Evolutionary conservation across 2,888 invertebrate genomes (phyloP).

Genomic region (Eubasilissa splendida): DNA sequence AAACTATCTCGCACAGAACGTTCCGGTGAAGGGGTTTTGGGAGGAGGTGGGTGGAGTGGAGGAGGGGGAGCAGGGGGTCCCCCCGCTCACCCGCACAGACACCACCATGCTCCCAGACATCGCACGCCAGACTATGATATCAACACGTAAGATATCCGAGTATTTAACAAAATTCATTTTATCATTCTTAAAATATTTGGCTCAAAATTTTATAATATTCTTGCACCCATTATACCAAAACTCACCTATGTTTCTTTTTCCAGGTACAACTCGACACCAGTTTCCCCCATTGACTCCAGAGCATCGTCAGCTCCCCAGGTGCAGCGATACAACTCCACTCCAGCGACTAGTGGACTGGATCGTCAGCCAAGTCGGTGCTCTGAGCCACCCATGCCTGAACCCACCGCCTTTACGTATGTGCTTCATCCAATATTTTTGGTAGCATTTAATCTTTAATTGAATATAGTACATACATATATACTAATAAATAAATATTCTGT

Average conservation of each 20-base stretch:
- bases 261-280: slow-evolving; percentile 72
- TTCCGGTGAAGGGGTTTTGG: slow-evolving; percentile 66
- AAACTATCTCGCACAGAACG: slow-evolving; percentile 90
- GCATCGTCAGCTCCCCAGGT: slow-evolving; percentile 65
- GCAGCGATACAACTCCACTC: slow-evolving; percentile 71
- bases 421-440: neutral
- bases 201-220: neutral
- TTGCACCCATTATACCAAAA: neutral
- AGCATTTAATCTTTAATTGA: too few species aligned
- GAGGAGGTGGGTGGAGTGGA: slow-evolving; percentile 47
- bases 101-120: slow-evolving; percentile 71
- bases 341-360: slow-evolving; percentile 61
- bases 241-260: neutral
- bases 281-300: slow-evolving; percentile 68
- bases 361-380: slow-evolving; percentile 51
- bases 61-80: slow-evolving; percentile 44
- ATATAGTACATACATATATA: too few species aligned
- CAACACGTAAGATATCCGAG: slow-evolving; percentile 48
- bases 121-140: slow-evolving; percentile 60
- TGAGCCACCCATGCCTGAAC: slow-evolving; percentile 62
- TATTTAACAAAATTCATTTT: neutral
- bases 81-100: slow-evolving; percentile 71
- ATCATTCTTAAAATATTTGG: neutral
- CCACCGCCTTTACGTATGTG: slow-evolving; percentile 51
- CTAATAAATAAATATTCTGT: too few species aligned